These are phyloP conservation scores for Trichonephila inaurata DNA, from an alignment of 1,140 invertebrate species.

Conservation along the genomic window DNA sequence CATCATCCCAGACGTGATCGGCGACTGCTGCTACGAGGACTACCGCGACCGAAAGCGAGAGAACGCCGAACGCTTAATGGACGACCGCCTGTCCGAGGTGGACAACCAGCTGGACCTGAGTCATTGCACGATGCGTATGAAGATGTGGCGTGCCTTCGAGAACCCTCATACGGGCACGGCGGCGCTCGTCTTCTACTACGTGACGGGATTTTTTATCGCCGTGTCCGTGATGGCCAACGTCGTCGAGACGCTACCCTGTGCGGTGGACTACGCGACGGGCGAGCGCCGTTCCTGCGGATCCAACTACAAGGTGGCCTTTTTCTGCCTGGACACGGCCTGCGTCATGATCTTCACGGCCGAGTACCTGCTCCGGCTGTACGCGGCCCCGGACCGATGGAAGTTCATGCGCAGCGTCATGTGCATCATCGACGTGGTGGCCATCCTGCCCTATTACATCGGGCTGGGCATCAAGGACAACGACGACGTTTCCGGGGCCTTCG, in stretches of 20 bases:
- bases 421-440: slow-evolving; percentile 99
- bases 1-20: slow-evolving; percentile 98
- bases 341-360: slow-evolving; percentile 99
- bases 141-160: slow-evolving; percentile 99
- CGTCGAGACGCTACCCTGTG: slow-evolving; percentile 98
- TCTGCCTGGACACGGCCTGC: slow-evolving; percentile 99
- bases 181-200: slow-evolving; percentile 99
- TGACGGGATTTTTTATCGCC: slow-evolving; percentile 99
- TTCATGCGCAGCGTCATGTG: slow-evolving; percentile 99
- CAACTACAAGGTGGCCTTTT: slow-evolving; percentile 98
- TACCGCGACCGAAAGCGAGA: slow-evolving; percentile 99
- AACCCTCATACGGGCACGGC: slow-evolving; percentile 99
- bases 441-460: slow-evolving; percentile 99
- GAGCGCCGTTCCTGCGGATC: slow-evolving; percentile 97
- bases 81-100: slow-evolving; percentile 97
- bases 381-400: slow-evolving; percentile 98
- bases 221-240: slow-evolving; percentile 99
- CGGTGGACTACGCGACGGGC: slow-evolving; percentile 67
- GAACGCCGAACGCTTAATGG: slow-evolving; percentile 98
- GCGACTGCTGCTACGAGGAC: slow-evolving; percentile 99
- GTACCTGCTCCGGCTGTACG: slow-evolving; percentile 97
- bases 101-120: slow-evolving; percentile 88
- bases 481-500: slow-evolving; percentile 99
- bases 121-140: slow-evolving; percentile 91
- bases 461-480: slow-evolving; percentile 98